Base-by-base conservation (phyloP, 2,797 vertebrate species). In the Spea hammondii region DNA sequence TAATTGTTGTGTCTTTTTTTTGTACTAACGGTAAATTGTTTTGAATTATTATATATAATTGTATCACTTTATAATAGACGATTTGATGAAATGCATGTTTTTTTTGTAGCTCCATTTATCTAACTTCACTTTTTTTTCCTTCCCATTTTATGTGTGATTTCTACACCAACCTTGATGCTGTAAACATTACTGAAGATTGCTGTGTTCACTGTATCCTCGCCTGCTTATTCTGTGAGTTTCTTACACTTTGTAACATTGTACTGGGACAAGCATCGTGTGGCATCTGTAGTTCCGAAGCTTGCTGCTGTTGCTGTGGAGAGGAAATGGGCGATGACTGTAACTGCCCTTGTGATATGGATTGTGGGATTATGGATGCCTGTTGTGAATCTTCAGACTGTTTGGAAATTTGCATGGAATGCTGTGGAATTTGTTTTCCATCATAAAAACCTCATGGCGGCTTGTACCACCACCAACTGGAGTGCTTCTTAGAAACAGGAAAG, bases 321-420 rank as follows among this genome's bases (percentile, higher is more conserved):
- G 96, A 99, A 83, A 85, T 96, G 88, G 96, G 96, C 0, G 97
- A 98, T 46, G 97, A 97, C 92, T 99, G 96, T 90, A 96, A 93
- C 93, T 96, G 94, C 88, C 95, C 96, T 0, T 99, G 97, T 73
- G 97, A 98, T 84, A 96, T 96, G 96, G 96, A 97, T 85, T 99
- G 97, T 75, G 97, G 97, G 88, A 95, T 99, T 86, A 96, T 99
- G 96, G 98, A 99, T 0, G 96, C 95, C 55, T 99, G 98, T 88
- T 99, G 97, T 86, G 96, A 99, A 90, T 99, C 97, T 44, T 95
- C 97, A 5, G 98, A 99, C 90, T 99, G 96, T 87, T 91, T 99
- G 91, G 98, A 99, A 90, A 97, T 99, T 91, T 99, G 97, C 86
- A 99, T 97, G 97, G 98, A 99, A 89, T 99, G 97, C 90, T 99